Base-by-base conservation (phyloP, 2,113 vertebrate genomes). In the Dolichallabes microphthalmus region DNA sequence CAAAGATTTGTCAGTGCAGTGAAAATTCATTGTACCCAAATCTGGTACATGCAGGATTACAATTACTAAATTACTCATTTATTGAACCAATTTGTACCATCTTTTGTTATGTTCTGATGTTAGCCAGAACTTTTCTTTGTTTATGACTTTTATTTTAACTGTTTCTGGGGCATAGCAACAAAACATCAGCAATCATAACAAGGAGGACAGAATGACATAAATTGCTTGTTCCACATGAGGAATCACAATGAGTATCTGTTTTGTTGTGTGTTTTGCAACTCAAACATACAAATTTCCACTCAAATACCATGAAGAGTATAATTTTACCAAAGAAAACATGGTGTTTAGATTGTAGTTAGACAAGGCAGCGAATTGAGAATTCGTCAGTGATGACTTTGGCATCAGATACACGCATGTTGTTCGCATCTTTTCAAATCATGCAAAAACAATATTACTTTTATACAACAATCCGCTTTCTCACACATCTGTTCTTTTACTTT, bases 201-300 rank as follows among this genome's bases (percentile, higher is more conserved):
- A 50, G 45, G 17, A 55, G 14, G 32, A 86, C 19, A 75, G 80
- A 86, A 45, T 69, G 22, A 78, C 45, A 75, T 32, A 53, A 15
- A 66, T 61, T 63, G 68, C 58, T 64, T 63, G 30, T 86, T 86
- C 68, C 85, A 86, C 79, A 86, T 82, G 85, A 86, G 27, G 79
- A 82, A 76, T 82, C 85, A 82, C 78, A 75, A 74, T 63, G 39
- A 55, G 78, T 69, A 80, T 85, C 77, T 85, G 71, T 85, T 81
- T 81, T 81, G 39, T 74, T 73, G n/a, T 73, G 39, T 81, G 79
- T 66, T 86, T 81, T 73, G 73, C 79, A 80, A 74, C 50, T 63
- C 69, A 79, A 82, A 78, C 83, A 73, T 86, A 86, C 78, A 86
- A 22, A 86, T 75, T 82, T 69, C 64, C 45, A 35, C 39, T 61